Conservation (phyloP, 2,797 vertebrate genomes). For the Fratercula arctica region DNA sequence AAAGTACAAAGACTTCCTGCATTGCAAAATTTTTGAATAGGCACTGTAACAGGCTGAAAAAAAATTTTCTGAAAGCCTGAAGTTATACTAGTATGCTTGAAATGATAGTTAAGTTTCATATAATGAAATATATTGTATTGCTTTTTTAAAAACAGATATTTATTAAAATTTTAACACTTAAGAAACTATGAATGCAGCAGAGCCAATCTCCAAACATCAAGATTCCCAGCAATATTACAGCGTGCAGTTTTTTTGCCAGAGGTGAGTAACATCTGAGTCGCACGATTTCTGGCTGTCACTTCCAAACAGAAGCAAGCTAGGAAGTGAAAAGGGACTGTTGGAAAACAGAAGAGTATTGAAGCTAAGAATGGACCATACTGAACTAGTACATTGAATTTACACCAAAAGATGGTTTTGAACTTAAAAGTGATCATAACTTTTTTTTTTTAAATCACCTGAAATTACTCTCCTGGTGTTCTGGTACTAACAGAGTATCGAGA, state of each 20-base stretch:
- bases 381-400: neutral
- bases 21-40: neutral
- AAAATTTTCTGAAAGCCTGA: neutral
- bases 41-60: neutral
- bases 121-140: neutral
- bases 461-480: neutral
- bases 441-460: neutral
- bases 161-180: neutral
- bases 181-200: neutral
- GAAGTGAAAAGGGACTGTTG: neutral
- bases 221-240: neutral
- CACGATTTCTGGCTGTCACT: neutral
- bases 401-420: neutral
- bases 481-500: neutral
- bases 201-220: neutral
- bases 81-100: neutral
- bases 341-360: neutral
- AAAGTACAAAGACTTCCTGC: neutral
- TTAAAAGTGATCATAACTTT: neutral
- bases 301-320: neutral
- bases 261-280: neutral
- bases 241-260: neutral
- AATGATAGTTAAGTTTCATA: neutral
- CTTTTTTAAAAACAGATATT: neutral
- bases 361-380: neutral